Evolutionary conservation across 2,797 vertebrate genomes (phyloP).

Genomic region (Trichosurus vulpecula): DNA sequence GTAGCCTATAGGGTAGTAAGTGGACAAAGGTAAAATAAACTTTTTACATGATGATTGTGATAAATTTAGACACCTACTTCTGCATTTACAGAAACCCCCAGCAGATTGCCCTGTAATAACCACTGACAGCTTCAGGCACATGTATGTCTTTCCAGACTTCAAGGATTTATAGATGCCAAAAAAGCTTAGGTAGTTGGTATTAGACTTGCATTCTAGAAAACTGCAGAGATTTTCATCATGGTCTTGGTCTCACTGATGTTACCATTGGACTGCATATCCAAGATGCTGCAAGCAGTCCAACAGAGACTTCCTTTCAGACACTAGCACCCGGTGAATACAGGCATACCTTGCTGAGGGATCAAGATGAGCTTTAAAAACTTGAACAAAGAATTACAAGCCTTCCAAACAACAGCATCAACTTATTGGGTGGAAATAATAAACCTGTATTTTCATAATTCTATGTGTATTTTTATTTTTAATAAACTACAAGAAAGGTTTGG

Average conservation of each 20-base stretch:
- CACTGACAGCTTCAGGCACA: slow-evolving; percentile 98
- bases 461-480: slow-evolving; percentile 98
- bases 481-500: slow-evolving; percentile 86
- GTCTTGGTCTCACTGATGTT: slow-evolving; percentile 96
- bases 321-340: slow-evolving; percentile 98
- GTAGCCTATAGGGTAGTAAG: slow-evolving; percentile 97
- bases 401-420: slow-evolving; percentile 85
- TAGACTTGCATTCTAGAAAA: slow-evolving; percentile 98
- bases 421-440: slow-evolving; percentile 90
- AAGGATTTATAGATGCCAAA: slow-evolving; percentile 91
- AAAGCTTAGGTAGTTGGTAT: slow-evolving; percentile 96
- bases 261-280: slow-evolving; percentile 91
- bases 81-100: slow-evolving; percentile 98
- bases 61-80: slow-evolving; percentile 97
- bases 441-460: slow-evolving; percentile 99
- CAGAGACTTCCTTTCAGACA: slow-evolving; percentile 98
- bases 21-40: slow-evolving; percentile 99
- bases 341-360: slow-evolving; percentile 97
- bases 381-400: slow-evolving; percentile 88
- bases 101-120: slow-evolving; percentile 98
- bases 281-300: slow-evolving; percentile 94
- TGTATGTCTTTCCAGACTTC: slow-evolving; percentile 98
- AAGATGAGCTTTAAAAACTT: slow-evolving; percentile 96
- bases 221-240: slow-evolving; percentile 98
- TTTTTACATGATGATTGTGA: slow-evolving; percentile 99